Conservation (phyloP, 2,888 invertebrate species). For the Hymenopus coronatus region DNA sequence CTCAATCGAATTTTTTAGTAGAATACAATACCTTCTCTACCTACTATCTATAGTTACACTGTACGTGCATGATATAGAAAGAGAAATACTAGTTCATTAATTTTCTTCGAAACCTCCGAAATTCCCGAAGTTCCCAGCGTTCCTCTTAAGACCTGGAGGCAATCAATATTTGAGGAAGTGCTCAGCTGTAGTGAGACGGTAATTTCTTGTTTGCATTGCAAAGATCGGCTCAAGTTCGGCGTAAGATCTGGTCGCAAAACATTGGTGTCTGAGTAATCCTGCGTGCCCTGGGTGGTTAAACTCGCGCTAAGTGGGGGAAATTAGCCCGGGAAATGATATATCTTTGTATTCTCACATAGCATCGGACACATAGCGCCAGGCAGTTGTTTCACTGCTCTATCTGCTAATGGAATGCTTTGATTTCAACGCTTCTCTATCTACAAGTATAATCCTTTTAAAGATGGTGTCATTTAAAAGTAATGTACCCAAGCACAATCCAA, state of each 20-base stretch:
- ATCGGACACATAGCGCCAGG: background rate
- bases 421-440: too few relatives aligned
- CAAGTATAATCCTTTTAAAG: too few relatives aligned
- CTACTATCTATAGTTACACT: too few relatives aligned
- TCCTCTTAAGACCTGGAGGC: background rate
- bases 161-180: background rate
- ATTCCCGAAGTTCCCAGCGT: background rate
- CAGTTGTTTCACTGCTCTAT: background rate
- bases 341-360: background rate
- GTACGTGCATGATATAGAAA: too few relatives aligned
- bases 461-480: too few relatives aligned
- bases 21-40: too few relatives aligned
- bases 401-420: too few relatives aligned
- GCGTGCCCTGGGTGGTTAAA: background rate
- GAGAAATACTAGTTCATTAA: too few relatives aligned
- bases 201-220: background rate
- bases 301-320: background rate
- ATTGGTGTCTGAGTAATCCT: background rate
- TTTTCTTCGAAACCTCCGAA: too few relatives aligned
- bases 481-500: too few relatives aligned
- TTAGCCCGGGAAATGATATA: background rate
- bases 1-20: too few relatives aligned
- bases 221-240: background rate
- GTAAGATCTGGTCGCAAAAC: background rate
- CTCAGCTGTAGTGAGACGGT: background rate